Percentiles rank a stretch among this genome's conserved stretches.
These are phyloP conservation scores for Strigops habroptila DNA, from an alignment of 2,113 vertebrate genomes.

Conservation along the genomic window DNA sequence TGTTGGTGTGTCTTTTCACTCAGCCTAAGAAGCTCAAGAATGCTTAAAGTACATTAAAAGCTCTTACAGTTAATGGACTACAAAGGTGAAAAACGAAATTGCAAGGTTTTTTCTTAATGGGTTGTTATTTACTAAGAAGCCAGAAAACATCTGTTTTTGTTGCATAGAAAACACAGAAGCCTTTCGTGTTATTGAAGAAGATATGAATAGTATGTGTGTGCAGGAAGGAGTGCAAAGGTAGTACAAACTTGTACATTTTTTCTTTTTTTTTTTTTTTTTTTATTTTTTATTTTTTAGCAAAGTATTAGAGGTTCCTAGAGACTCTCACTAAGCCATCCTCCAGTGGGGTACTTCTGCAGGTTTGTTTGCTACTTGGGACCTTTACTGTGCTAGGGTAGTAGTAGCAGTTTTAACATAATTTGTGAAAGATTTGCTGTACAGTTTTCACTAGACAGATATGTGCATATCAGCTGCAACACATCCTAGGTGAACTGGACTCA, in stretches of 20 bases:
- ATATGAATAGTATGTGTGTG: neutral
- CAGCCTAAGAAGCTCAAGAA: neutral
- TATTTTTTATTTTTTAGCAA: neutral
- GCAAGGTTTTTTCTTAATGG: neutral
- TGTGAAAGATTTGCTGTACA: neutral
- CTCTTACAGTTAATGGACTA: neutral
- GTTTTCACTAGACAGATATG: neutral
- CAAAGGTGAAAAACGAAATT: neutral
- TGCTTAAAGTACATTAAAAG: neutral
- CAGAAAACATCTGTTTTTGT: neutral
- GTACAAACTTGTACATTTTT: neutral
- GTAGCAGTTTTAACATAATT: neutral
- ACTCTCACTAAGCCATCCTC: neutral
- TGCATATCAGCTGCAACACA: neutral
- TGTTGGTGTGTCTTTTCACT: neutral
- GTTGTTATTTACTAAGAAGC: neutral
- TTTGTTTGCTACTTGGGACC: neutral
- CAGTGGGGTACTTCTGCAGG: neutral
- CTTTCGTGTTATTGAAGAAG: neutral
- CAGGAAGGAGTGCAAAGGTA: neutral
- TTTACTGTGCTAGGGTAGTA: neutral
- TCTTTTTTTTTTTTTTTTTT: neutral
- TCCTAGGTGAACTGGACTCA: neutral
- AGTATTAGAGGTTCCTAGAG: neutral
- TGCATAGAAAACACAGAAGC: neutral